These are phyloP conservation scores for Pristionchus japonicus DNA, from an alignment of 2,888 invertebrate genomes.

Conservation along the genomic window DNA sequence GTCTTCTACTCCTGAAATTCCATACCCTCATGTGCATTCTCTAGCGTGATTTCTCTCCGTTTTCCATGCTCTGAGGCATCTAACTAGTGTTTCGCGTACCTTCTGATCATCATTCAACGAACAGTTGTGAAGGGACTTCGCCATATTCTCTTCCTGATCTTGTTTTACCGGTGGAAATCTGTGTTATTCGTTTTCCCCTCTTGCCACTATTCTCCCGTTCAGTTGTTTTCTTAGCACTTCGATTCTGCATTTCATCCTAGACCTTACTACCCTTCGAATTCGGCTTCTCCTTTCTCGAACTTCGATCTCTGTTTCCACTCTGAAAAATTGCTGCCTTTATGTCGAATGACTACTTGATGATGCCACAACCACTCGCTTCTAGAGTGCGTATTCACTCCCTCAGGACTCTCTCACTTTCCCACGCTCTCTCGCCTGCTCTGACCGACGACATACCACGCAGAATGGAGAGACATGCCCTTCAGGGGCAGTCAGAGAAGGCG, in stretches of 20 bases:
- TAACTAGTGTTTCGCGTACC: no score
- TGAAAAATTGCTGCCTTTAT: neutral
- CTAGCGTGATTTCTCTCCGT: constrained; percentile 23
- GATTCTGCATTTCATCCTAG: neutral
- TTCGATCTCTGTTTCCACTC: neutral
- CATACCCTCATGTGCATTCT: neutral
- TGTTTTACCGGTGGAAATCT: neutral
- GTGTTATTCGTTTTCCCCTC: no score
- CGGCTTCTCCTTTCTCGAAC: neutral
- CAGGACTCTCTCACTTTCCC: neutral
- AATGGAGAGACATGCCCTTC: neutral
- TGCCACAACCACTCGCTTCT: neutral
- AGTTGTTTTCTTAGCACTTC: no score
- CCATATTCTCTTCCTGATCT: neutral
- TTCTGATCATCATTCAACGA: no score
- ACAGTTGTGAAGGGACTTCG: no score
- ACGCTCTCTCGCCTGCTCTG: neutral
- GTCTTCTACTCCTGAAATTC: neutral
- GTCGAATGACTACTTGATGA: neutral
- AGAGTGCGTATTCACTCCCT: neutral
- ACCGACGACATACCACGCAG: neutral
- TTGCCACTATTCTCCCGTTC: no score
- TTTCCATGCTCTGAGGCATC: no score
- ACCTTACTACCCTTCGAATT: neutral
- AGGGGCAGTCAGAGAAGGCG: no score